These are phyloP conservation scores for Polypterus bichir DNA, from an alignment of 2,113 vertebrate species.

Conservation along the genomic window DNA sequence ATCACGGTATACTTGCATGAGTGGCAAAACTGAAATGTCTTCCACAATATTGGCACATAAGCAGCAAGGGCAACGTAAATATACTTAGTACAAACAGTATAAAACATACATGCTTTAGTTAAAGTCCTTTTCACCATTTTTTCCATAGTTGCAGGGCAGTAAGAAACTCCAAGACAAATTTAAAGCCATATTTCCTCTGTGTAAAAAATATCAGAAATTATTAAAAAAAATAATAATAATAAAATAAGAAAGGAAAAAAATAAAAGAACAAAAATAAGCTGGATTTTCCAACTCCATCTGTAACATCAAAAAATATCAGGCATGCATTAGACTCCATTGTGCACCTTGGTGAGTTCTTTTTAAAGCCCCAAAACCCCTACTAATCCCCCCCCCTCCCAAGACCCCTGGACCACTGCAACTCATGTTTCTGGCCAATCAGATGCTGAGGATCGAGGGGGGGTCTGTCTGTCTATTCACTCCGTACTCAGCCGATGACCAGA, in stretches of 20 bases:
- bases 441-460: conserved; percentile 8
- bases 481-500: conserved; percentile 36
- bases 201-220: conserved; percentile 25
- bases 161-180: conserved; percentile 37
- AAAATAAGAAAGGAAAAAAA: conserved; percentile 12
- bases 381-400: too few species aligned
- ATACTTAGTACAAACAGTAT: conserved; percentile 62
- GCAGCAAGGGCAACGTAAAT: conserved; percentile 59
- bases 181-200: conserved; percentile 49
- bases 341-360: too few species aligned
- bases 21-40: conserved; percentile 52
- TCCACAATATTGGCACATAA: conserved; percentile 57
- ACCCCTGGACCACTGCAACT: too few species aligned
- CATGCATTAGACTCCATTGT: conserved; percentile 39
- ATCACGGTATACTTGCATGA: conserved; percentile 62
- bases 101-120: conserved; percentile 59
- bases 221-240: conserved; percentile 3
- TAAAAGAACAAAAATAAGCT: conserved; percentile 22
- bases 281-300: conserved; percentile 28
- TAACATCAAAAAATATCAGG: conserved; percentile 60
- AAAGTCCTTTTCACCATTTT: conserved; percentile 32
- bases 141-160: conserved; percentile 33
- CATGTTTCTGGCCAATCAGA: too few species aligned
- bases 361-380: too few species aligned
- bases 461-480: conserved; percentile 21